Conservation (phyloP, 1,140 invertebrate species). For the Colletes gigas region DNA sequence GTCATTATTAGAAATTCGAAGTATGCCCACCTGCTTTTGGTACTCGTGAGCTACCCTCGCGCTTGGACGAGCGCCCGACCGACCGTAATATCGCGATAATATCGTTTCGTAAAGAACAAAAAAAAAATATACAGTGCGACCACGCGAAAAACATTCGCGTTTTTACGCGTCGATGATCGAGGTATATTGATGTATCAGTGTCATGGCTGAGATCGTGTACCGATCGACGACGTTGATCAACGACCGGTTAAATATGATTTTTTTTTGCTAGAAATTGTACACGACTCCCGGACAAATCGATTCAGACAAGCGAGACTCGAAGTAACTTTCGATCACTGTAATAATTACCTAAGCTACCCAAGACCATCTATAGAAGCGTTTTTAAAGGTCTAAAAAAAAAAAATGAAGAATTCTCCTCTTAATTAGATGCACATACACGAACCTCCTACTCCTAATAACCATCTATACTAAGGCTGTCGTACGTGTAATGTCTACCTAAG, state of each 20-base stretch:
- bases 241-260: too few relatives aligned
- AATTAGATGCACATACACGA: constrained; percentile 33
- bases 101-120: neutral
- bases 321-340: too few relatives aligned
- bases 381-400: neutral
- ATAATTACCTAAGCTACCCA: neutral
- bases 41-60: neutral
- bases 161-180: neutral
- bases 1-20: constrained; percentile 47
- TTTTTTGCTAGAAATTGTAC: too few relatives aligned
- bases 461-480: constrained; percentile 16
- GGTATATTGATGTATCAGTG: too few relatives aligned
- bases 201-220: too few relatives aligned
- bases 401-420: neutral
- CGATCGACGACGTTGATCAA: too few relatives aligned
- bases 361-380: neutral
- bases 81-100: neutral
- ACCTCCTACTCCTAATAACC: constrained; percentile 26
- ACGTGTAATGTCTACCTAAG: constrained; percentile 23
- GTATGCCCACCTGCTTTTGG: constrained; percentile 32
- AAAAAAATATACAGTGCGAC: neutral
- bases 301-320: too few relatives aligned
- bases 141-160: neutral
- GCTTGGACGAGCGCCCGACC: too few relatives aligned
- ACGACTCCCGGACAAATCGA: too few relatives aligned